phyloP scores from a whole-genome alignment of 1,140 invertebrate genomes.

The Mizuhopecten yessoensis region DNA sequence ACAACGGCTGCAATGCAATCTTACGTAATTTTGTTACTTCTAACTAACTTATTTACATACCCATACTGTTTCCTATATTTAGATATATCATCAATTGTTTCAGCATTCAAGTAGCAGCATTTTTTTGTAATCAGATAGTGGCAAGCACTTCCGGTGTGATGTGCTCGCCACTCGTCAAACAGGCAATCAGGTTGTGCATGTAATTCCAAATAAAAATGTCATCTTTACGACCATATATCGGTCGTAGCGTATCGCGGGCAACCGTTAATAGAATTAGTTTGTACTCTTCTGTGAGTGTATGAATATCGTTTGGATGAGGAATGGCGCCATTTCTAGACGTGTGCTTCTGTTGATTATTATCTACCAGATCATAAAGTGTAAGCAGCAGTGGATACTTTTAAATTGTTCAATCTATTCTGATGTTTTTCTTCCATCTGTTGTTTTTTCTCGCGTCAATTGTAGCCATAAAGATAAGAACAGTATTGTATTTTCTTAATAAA shows the following conservation, averaged over 20 bases:
- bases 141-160: background rate
- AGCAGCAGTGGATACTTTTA: background rate
- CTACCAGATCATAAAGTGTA: background rate
- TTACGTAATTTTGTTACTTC: constrained; percentile 8
- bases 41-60: background rate
- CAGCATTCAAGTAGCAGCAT: background rate
- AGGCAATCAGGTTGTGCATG: background rate
- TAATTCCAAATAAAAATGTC: constrained; percentile 1
- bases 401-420: background rate
- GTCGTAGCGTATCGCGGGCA: background rate
- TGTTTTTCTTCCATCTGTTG: background rate
- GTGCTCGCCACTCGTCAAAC: background rate
- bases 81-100: background rate
- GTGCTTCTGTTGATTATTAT: background rate
- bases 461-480: background rate
- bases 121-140: background rate
- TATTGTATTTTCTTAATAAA: too few species aligned
- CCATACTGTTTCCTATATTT: background rate
- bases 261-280: background rate
- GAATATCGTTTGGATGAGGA: background rate
- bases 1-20: background rate
- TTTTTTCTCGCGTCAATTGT: background rate
- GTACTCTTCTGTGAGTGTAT: background rate
- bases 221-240: background rate
- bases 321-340: background rate